Percentiles rank a stretch among this genome's conserved stretches.
phyloP scores from a whole-genome alignment of 1,140 invertebrate species.

The Trichoplusia ni region DNA sequence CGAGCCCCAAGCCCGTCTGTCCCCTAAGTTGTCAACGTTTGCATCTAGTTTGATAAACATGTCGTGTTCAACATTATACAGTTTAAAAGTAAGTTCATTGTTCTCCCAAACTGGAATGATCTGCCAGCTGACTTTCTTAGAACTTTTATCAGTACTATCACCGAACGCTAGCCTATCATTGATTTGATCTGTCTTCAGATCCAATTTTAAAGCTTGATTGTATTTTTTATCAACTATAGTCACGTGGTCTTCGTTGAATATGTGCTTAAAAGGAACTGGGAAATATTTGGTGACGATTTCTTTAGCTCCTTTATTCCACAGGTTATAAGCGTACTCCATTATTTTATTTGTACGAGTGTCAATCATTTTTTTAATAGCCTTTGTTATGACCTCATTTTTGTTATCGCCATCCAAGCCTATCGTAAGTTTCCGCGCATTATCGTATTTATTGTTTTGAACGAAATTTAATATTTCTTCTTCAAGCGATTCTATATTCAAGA shows the following conservation, averaged over 20 bases:
- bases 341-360: conserved; percentile 19
- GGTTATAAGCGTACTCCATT: conserved; percentile 36
- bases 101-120: conserved; percentile 34
- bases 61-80: conserved; percentile 19
- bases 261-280: conserved; percentile 33
- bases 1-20: conserved; percentile 32
- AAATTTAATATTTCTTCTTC: conserved; percentile 25
- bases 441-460: conserved; percentile 26
- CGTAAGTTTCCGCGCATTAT: conserved; percentile 29
- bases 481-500: conserved; percentile 33
- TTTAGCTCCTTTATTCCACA: conserved; percentile 35
- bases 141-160: conserved; percentile 32
- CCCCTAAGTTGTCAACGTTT: conserved; percentile 13
- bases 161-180: conserved; percentile 37
- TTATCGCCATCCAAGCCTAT: conserved; percentile 25
- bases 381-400: conserved; percentile 12
- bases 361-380: conserved; percentile 32
- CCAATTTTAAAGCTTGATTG: conserved; percentile 39
- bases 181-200: background rate
- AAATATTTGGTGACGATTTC: conserved; percentile 38
- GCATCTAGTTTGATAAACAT: conserved; percentile 39
- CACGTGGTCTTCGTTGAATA: conserved; percentile 35
- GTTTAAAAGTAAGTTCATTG: conserved; percentile 40
- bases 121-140: conserved; percentile 36
- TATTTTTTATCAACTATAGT: conserved; percentile 39